Conservation (phyloP, 2,888 invertebrate species). For the Amiota communis region DNA sequence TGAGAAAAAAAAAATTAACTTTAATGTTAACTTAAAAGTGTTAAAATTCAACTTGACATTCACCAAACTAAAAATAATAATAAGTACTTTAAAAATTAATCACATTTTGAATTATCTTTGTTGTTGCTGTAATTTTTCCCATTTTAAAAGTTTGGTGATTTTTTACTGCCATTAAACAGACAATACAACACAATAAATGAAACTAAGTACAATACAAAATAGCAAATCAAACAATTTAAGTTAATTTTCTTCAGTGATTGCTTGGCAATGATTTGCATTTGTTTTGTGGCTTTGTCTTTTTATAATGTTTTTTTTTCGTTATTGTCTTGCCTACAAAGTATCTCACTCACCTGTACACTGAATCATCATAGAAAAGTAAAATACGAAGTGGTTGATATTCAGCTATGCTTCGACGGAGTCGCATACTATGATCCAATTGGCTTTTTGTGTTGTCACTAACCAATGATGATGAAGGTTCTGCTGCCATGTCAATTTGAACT, state of each 20-base stretch:
- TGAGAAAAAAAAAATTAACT: too few species aligned
- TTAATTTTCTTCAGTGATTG: slow-evolving; percentile 38
- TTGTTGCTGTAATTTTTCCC: slow-evolving; percentile 36
- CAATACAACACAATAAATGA: not conserved
- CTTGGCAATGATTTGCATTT: slow-evolving; percentile 5
- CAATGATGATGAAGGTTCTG: slow-evolving; percentile 43
- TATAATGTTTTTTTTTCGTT: slow-evolving; percentile 21
- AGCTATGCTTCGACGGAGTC: slow-evolving; percentile 72
- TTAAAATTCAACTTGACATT: slow-evolving; percentile 58
- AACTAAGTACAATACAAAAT: not conserved
- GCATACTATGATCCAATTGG: slow-evolving; percentile 76
- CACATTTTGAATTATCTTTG: slow-evolving; percentile 2
- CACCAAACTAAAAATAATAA: slow-evolving; percentile 42
- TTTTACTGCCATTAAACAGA: slow-evolving; percentile 51
- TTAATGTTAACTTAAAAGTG: not conserved
- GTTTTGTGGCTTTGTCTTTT: slow-evolving; percentile 1
- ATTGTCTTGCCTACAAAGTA: not conserved
- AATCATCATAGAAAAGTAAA: slow-evolving; percentile 88
- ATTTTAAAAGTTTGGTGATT: not conserved
- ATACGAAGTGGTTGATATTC: slow-evolving; percentile 86
- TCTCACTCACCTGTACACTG: slow-evolving; percentile 85
- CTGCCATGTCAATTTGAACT: slow-evolving; percentile 83
- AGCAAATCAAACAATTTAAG: slow-evolving; percentile 46
- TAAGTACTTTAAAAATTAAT: not conserved
- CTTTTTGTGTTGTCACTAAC: too few species aligned